These are phyloP conservation scores for Campoletis raptor DNA, from an alignment of 2,888 invertebrate genomes.

Conservation along the genomic window DNA sequence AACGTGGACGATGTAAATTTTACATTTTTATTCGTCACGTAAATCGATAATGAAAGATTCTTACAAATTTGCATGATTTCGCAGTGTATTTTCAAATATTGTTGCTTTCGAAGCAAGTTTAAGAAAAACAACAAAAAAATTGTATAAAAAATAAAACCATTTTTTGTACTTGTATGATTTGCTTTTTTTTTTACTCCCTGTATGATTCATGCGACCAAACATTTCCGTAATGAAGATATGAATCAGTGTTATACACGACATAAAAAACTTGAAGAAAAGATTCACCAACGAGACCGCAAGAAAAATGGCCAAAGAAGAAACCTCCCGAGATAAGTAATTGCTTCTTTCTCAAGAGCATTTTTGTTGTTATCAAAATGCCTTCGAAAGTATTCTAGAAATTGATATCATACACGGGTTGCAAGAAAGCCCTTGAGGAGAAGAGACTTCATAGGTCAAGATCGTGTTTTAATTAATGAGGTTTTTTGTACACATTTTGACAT, in stretches of 20 bases:
- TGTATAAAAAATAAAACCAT: not conserved
- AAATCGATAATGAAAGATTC: not conserved
- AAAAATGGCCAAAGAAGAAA: slow-evolving; percentile 37
- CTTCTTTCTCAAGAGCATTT: slow-evolving; percentile 57
- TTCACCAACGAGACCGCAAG: slow-evolving; percentile 41
- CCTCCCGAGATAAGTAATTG: slow-evolving; percentile 59
- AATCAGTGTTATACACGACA: slow-evolving; percentile 41
- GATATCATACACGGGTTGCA: slow-evolving; percentile 14
- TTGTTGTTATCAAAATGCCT: slow-evolving; percentile 34
- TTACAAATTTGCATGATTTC: not conserved
- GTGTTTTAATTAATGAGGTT: not conserved
- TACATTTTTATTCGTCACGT: not conserved
- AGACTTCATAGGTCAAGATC: not conserved
- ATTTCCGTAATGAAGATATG: slow-evolving; percentile 24
- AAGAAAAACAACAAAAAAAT: not conserved
- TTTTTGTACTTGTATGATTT: slow-evolving; percentile 25
- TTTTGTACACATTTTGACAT: not conserved
- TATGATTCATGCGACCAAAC: slow-evolving; percentile 17
- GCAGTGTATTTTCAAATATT: not conserved
- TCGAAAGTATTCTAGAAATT: slow-evolving; percentile 25
- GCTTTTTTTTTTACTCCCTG: slow-evolving; percentile 11
- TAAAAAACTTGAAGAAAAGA: slow-evolving; percentile 61
- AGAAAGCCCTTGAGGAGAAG: not conserved
- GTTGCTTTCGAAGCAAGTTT: not conserved
- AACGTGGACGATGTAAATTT: slow-evolving; percentile 11